These are phyloP conservation scores for Pluvianellus socialis DNA, from an alignment of 2,113 vertebrate species.

Conservation along the genomic window DNA sequence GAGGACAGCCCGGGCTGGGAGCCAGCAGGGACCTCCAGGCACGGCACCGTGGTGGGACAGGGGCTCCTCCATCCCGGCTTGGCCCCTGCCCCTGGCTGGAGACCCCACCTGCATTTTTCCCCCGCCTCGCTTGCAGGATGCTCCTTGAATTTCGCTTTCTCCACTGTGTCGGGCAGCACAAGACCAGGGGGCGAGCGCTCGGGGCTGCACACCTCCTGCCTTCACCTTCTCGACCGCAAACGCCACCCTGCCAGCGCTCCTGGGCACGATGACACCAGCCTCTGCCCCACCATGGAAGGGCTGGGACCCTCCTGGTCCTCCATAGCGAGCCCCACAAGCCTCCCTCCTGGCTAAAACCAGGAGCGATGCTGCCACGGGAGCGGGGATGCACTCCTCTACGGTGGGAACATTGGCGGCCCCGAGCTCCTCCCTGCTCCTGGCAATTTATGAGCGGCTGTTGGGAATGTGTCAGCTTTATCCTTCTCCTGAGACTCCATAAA, in stretches of 20 bases:
- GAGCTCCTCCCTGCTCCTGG: neutral
- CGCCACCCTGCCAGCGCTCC: neutral
- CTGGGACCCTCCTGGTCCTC: neutral
- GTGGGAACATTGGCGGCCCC: accelerated
- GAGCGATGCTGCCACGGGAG: accelerated
- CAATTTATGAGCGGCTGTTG: slow-evolving; percentile 33
- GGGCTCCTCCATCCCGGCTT: neutral
- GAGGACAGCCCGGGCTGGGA: neutral
- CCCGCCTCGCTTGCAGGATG: neutral
- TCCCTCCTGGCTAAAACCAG: accelerated
- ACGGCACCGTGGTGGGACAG: accelerated
- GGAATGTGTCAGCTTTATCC: slow-evolving; percentile 36
- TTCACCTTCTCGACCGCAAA: neutral
- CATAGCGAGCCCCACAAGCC: accelerated
- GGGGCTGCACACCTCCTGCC: accelerated
- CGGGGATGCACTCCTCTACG: accelerated
- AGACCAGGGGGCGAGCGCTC: neutral
- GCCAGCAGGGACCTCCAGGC: neutral
- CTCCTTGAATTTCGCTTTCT: neutral
- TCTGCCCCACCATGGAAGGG: neutral
- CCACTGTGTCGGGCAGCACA: accelerated
- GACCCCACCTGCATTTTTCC: neutral
- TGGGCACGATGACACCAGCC: neutral
- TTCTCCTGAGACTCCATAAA: slow-evolving; percentile 57
- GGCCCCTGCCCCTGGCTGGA: neutral